Percentiles rank a stretch among this genome's conserved stretches.
phyloP scores from a whole-genome alignment of 2,113 vertebrate genomes.

The Misgurnus anguillicaudatus region DNA sequence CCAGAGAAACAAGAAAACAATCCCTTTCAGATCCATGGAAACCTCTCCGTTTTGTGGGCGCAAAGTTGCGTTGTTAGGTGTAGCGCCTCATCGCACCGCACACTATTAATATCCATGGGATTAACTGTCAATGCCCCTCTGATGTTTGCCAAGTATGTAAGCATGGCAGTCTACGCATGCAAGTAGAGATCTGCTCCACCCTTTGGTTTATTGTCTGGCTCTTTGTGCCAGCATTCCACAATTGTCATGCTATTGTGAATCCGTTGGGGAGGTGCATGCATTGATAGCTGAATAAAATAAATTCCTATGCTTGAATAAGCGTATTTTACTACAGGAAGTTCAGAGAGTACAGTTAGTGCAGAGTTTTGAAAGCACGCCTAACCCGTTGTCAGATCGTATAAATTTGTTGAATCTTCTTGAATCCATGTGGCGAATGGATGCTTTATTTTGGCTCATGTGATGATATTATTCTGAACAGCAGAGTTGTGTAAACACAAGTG shows the following conservation, averaged over 20 bases:
- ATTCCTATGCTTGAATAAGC: background rate
- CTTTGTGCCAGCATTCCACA: constrained; percentile 49
- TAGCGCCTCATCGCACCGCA: constrained; percentile 32
- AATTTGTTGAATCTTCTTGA: background rate
- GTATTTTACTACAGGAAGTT: background rate
- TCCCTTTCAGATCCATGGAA: constrained; percentile 48
- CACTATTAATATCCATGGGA: constrained; percentile 49
- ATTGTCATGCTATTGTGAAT: constrained; percentile 40
- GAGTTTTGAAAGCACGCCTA: background rate
- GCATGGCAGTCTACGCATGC: constrained; percentile 40
- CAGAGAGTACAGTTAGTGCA: background rate
- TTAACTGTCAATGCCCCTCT: constrained; percentile 37
- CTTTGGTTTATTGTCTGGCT: constrained; percentile 31
- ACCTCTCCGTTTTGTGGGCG: constrained; percentile 30
- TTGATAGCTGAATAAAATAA: background rate
- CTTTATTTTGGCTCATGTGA: background rate
- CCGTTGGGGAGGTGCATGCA: background rate
- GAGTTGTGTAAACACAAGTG: background rate
- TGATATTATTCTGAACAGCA: background rate
- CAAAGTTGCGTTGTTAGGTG: constrained; percentile 53
- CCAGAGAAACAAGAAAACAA: constrained; percentile 52
- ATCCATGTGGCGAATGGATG: background rate
- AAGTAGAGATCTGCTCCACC: constrained; percentile 30
- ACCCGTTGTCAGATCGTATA: constrained; percentile 9
- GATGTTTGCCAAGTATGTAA: constrained; percentile 47